A percentile compares a stretch with the other conserved stretches of the same genome.
These are phyloP conservation scores for Menidia beryllina DNA, from an alignment of 2,113 vertebrate genomes.

Conservation along the genomic window DNA sequence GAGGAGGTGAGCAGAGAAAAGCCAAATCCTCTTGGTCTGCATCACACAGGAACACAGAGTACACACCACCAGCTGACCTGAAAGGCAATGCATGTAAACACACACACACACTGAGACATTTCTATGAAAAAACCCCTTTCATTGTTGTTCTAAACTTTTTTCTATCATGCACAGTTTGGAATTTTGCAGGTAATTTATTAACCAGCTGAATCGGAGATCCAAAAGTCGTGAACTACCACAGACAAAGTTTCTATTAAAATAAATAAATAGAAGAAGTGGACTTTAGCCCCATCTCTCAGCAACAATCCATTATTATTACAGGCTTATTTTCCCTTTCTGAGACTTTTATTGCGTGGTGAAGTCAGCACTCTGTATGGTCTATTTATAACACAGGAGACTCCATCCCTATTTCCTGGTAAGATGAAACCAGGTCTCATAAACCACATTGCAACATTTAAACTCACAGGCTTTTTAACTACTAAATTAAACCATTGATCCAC, in stretches of 20 bases:
- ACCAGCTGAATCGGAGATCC: too few species aligned
- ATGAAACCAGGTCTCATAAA: conserved; percentile 31
- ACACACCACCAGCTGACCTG: conserved; percentile 95
- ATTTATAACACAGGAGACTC: conserved; percentile 53
- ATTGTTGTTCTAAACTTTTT: neutral
- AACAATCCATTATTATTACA: conserved; percentile 22
- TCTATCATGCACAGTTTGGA: neutral
- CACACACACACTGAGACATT: conserved; percentile 8
- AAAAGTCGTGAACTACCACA: too few species aligned
- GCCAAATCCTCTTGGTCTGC: conserved; percentile 99
- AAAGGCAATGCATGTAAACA: conserved; percentile 3
- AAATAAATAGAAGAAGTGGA: too few species aligned
- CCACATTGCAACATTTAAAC: conserved; percentile 11
- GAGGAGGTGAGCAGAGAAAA: conserved; percentile 97
- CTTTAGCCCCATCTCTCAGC: neutral
- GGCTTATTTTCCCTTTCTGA: conserved; percentile 37
- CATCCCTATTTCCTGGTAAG: conserved; percentile 19
- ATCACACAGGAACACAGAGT: conserved; percentile 98
- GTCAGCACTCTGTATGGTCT: conserved; percentile 28
- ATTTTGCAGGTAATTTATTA: too few species aligned
- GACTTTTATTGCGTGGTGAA: conserved; percentile 25
- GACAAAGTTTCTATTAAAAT: neutral
- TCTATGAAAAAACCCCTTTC: neutral
- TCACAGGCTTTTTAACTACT: neutral
- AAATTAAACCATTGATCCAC: neutral